Base-by-base conservation (phyloP, 2,113 vertebrate genomes). In the Artemisiospiza belli region DNA sequence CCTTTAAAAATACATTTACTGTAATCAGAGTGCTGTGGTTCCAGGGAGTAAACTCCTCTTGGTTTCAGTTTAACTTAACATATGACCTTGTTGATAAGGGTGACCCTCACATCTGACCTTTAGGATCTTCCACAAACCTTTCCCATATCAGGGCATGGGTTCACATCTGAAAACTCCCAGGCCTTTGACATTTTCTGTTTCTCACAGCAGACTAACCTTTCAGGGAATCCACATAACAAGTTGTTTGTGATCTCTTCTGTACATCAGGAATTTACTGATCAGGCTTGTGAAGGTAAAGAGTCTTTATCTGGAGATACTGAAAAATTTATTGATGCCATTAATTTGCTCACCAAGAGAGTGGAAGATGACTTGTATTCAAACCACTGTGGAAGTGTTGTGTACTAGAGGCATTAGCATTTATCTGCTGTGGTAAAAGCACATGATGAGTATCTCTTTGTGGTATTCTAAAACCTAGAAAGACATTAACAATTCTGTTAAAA, bases 401-500 rank as follows among this genome's bases (percentile, higher is more conserved):
- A 21, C 83, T 86, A 30, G 75, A 93, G 77, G 78, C 95, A 74
- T 91, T 95, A 95, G 83, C 90, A 89, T 94, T 96, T 96, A 88
- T 94, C 95, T 97, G 76, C 94, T 94, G 84, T 95, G 92, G 95
- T 69, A n/a, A 89, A 82, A 87, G 91, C 59, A 30, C 92, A 74
- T 6, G 49, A 90, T 95, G 90, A 91, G 92, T 87, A 96, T 97
- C 87, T 97, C 89, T 98, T 97, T 97, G 97, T 95, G 98, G 97
- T 93, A 93, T 97, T 93, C 6, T 93, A 97, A 97, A 98, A 97
- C 97, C 95, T 98, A 96, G 96, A 97, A 98, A 97, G 96, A 87
- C 97, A 98, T 97, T 98, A 96, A 97, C 89, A 97, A 96, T 97
- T 97, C 86, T 1, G 91, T 98, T 97, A 98, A 97, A 98, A 96